Evolutionary conservation across 1,140 invertebrate species (phyloP), one percentile per base, ranked within the genome.

Genomic region (Drosophila erecta): DNA sequence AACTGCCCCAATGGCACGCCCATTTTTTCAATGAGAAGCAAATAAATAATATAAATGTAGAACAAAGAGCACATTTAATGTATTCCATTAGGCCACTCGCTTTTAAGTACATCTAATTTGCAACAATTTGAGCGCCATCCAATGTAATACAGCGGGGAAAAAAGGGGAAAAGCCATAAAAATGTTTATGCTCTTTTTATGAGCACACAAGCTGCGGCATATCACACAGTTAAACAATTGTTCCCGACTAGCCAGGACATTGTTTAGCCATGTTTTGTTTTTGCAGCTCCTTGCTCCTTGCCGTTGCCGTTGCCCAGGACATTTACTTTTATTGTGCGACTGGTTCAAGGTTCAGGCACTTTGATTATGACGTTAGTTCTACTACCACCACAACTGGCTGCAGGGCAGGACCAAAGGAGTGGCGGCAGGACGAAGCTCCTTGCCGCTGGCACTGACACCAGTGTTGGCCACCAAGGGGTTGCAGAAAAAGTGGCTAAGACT

Each of bases 151-250:
- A 69, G 35, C 1, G 15, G 12, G 20, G 35, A 49, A 41, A 76
- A 76, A 76, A 76, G 74, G 74, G 74, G 73, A 56, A 67, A 67
- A 76, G 72, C 37, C 72, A 76, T 76, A 76, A 76, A 76, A 76
- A 76, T 76, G 61, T 76, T 76, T 76, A 76, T 76, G 54, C 62
- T 38, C 73, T 55, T 76, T 76, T 76, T 76, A 76, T 76, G 62
- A 67, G 73, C 72, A 76, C 61, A 76, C 74, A 76, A 76, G 74
- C 72, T 76, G 74, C 62, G 74, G 72, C 74, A 69, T 60, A 76
- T 76, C 74, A 76, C 74, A 76, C 74, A 76, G 73, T 76, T 76
- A 76, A 76, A 76, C 73, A 76, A 76, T 76, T 76, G 73, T 53
- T 65, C 41, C 47, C 49, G 73, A 75, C 71, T 75, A 65, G 72